Percentiles rank a stretch among this genome's conserved stretches.
These are phyloP conservation scores for Xylocopa sonorina DNA, from an alignment of 1,140 invertebrate genomes.

Conservation along the genomic window DNA sequence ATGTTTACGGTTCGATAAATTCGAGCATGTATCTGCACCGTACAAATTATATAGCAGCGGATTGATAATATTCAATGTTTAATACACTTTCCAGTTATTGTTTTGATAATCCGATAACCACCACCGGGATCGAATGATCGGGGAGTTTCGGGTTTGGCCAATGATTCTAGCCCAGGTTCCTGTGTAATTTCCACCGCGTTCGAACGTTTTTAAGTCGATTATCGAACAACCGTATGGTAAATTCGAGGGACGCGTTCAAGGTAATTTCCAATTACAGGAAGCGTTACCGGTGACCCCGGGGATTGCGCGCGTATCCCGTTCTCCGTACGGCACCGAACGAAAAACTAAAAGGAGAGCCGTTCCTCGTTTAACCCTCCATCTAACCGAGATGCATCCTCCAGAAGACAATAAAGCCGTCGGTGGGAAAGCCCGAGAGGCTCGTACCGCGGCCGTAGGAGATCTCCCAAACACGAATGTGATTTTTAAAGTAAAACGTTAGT, in stretches of 20 bases:
- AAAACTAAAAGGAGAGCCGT: not conserved
- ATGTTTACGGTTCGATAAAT: too few species aligned
- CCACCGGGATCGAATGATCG: not conserved
- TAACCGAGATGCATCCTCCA: slow-evolving; percentile 35
- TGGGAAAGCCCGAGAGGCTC: slow-evolving; percentile 49
- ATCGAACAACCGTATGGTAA: not conserved
- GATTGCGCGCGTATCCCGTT: too few species aligned
- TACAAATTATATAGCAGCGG: not conserved
- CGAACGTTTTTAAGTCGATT: not conserved
- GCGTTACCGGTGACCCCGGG: not conserved
- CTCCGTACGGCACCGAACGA: not conserved
- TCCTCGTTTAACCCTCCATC: slow-evolving; percentile 33
- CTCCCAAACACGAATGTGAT: slow-evolving; percentile 66
- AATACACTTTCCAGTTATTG: not conserved
- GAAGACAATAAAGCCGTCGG: slow-evolving; percentile 38
- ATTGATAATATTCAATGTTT: not conserved
- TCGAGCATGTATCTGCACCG: too few species aligned
- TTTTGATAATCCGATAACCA: slow-evolving; percentile 10
- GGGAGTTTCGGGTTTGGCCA: not conserved
- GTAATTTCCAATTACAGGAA: slow-evolving; percentile 21
- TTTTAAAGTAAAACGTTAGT: slow-evolving; percentile 70
- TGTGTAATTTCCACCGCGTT: not conserved
- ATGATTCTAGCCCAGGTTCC: not conserved
- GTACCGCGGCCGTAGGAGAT: slow-evolving; percentile 55
- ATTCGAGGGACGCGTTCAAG: too few species aligned